Evolutionary conservation across 2,797 vertebrate genomes (phyloP), one percentile per base, ranked within the genome.

Genomic region (Silurus lanzhouensis): DNA sequence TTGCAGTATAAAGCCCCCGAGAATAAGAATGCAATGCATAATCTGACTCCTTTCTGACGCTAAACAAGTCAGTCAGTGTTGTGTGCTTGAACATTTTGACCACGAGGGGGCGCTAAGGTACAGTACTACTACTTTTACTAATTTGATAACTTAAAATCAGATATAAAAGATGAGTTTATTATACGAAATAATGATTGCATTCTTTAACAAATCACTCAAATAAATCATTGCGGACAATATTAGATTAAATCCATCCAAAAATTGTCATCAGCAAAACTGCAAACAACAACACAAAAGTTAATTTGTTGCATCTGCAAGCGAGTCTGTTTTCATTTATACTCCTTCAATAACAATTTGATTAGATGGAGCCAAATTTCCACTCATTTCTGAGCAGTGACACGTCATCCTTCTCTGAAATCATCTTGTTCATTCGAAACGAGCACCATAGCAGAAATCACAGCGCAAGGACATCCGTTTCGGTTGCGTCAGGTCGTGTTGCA

Each of bases 301-400:
- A 92, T 92, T 31, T 64, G 63, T 87, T 72, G 89, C 82, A 57
- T 84, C 72, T 91, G 91, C 90, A 86, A 75, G 70, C 20, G 22
- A 70, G 90, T 92, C 92, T 93, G 90, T 86, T 91, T 88, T 76
- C 81, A 89, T 83, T 94, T 92, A 92, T 80, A 88, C 90, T 91
- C 76, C 90, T 91, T 90, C 85, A 88, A 87, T 87, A 89, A 85
- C 67, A 82, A 83, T 86, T 75, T 87, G 55, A 44, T 81, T 91
- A 87, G 88, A 85, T 2, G 27, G 87, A 81, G 90, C 89, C 90
- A 92, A 90, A 86, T 92, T 93, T 93, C 93, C 92, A 87, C 88
- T 91, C 44, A 58, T 84, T 83, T 83, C 83, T 82, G 82, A 85
- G 85, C 86, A 89, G 63, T 25, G 15, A 87, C 84, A 89, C 64